phyloP scores from a whole-genome alignment of 2,888 invertebrate genomes.

The Zootermopsis nevadensis region DNA sequence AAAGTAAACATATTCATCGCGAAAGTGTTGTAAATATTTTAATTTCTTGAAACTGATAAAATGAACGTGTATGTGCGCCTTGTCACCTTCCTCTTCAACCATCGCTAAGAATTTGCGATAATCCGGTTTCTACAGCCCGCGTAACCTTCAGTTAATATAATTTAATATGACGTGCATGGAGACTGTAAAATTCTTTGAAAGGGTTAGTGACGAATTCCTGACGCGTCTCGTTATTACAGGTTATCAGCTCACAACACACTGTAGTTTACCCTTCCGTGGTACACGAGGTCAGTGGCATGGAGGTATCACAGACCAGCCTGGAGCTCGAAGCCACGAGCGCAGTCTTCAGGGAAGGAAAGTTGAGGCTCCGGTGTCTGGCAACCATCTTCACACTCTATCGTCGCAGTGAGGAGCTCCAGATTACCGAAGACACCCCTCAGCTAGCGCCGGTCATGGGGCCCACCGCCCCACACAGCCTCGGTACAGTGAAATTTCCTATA shows the following conservation, averaged over 20 bases:
- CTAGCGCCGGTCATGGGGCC: slow-evolving; percentile 71
- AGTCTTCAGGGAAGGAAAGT: slow-evolving; percentile 56
- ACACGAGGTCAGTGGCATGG: slow-evolving; percentile 43
- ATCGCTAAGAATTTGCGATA: too few species aligned
- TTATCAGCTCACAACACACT: background rate
- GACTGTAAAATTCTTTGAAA: too few species aligned
- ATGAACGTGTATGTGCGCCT: too few species aligned
- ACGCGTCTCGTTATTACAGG: background rate
- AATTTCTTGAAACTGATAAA: too few species aligned
- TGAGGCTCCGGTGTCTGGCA: slow-evolving; percentile 71
- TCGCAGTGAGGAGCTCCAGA: slow-evolving; percentile 70
- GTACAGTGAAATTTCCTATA: background rate
- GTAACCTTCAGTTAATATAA: too few species aligned
- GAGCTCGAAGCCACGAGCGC: slow-evolving; percentile 61
- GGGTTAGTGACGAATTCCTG: too few species aligned
- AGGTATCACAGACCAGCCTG: slow-evolving; percentile 56
- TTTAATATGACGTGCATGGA: too few species aligned
- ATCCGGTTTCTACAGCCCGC: too few species aligned
- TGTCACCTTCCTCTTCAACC: too few species aligned
- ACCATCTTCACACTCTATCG: slow-evolving; percentile 73
- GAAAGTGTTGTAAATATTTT: too few species aligned
- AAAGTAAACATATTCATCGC: too few species aligned
- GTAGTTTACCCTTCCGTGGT: slow-evolving; percentile 6
- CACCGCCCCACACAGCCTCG: slow-evolving; percentile 61
- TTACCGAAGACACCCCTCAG: slow-evolving; percentile 71